These are phyloP conservation scores for Carcinoscorpius rotundicauda DNA, from an alignment of 1,140 invertebrate genomes.

Conservation along the genomic window DNA sequence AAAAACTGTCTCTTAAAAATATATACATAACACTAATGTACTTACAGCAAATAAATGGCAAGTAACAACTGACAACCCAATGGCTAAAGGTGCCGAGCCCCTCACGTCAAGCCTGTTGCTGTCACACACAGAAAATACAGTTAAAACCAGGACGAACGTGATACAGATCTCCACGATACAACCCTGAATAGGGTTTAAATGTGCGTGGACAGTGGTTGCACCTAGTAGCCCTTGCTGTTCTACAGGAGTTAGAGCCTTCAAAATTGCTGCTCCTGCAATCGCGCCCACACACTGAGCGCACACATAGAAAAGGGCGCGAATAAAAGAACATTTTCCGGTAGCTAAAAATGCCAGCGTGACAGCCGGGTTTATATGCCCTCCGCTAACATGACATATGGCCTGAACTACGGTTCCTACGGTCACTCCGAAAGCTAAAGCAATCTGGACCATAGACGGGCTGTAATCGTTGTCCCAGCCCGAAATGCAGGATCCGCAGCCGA, in stretches of 20 bases:
- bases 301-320: slow-evolving; percentile 59
- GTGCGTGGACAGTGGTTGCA: slow-evolving; percentile 38
- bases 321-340: slow-evolving; percentile 59
- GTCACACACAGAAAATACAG: slow-evolving; percentile 77
- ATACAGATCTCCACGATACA: slow-evolving; percentile 70
- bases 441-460: slow-evolving; percentile 50
- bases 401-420: slow-evolving; percentile 66
- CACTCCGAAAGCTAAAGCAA: slow-evolving; percentile 78
- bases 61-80: slow-evolving; percentile 71
- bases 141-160: slow-evolving; percentile 74
- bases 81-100: slow-evolving; percentile 64
- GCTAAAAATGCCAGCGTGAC: slow-evolving; percentile 63
- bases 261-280: slow-evolving; percentile 34
- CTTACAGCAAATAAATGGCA: slow-evolving; percentile 73
- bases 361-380: slow-evolving; percentile 80
- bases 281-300: slow-evolving; percentile 62
- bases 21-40: background rate
- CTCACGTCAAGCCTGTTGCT: slow-evolving; percentile 58
- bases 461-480: slow-evolving; percentile 22
- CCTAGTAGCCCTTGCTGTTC: slow-evolving; percentile 40
- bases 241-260: slow-evolving; percentile 38
- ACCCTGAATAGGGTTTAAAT: slow-evolving; percentile 49
- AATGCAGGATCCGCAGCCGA: slow-evolving; percentile 65
- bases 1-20: too few relatives aligned
- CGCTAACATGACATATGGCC: slow-evolving; percentile 68